These are phyloP conservation scores for Dexiosoma caninum DNA, from an alignment of 2,888 invertebrate species.

Conservation along the genomic window DNA sequence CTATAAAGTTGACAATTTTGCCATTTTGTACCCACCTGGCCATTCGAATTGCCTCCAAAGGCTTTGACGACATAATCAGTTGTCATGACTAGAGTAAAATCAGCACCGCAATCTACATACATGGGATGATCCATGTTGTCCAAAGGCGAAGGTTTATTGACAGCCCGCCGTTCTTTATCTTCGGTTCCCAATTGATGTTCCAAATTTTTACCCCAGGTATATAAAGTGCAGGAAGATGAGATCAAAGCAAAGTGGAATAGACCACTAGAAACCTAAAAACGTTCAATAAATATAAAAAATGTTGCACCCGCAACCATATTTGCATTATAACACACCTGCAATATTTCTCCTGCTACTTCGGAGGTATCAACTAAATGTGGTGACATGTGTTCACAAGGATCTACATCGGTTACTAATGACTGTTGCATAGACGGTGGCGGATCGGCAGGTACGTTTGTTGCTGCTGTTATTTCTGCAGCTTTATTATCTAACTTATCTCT, in stretches of 20 bases:
- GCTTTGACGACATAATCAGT: slow-evolving; percentile 76
- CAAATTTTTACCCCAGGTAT: slow-evolving; percentile 92
- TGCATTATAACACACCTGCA: slow-evolving; percentile 79
- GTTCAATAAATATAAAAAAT: background rate
- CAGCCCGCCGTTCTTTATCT: slow-evolving; percentile 75
- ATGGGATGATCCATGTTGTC: slow-evolving; percentile 75
- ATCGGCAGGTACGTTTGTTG: slow-evolving; percentile 27
- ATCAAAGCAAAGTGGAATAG: slow-evolving; percentile 89
- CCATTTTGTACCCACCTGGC: slow-evolving; percentile 68
- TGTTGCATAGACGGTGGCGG: slow-evolving; percentile 24
- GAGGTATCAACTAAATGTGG: slow-evolving; percentile 82
- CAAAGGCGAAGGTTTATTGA: slow-evolving; percentile 74
- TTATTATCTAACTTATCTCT: background rate
- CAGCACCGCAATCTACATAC: slow-evolving; percentile 77
- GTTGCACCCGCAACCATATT: background rate
- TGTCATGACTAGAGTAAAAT: slow-evolving; percentile 77
- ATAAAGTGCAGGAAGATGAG: slow-evolving; percentile 84
- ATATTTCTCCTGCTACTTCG: slow-evolving; percentile 81
- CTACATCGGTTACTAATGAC: slow-evolving; percentile 64
- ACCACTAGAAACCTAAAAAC: slow-evolving; percentile 82
- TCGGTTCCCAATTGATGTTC: slow-evolving; percentile 90
- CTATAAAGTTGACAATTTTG: background rate
- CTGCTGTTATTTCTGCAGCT: background rate
- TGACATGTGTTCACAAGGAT: slow-evolving; percentile 79
- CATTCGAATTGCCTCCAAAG: slow-evolving; percentile 77